Percentiles rank a stretch among this genome's conserved stretches.
These are phyloP conservation scores for Drosophila lacicola DNA, from an alignment of 2,888 invertebrate species.

Conservation along the genomic window DNA sequence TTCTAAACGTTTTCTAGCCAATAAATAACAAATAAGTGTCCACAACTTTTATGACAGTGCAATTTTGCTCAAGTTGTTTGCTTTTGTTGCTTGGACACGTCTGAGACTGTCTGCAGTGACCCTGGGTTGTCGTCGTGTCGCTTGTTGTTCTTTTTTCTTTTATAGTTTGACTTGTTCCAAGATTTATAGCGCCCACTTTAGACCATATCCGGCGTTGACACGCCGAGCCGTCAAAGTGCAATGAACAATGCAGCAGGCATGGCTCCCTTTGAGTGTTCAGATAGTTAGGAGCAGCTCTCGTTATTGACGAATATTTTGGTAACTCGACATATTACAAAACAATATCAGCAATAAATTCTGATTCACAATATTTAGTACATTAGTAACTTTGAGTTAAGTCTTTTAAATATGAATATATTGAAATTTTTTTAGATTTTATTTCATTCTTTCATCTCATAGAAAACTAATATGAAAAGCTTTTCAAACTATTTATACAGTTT, in stretches of 20 bases:
- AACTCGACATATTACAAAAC: too few species aligned
- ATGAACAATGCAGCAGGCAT: background rate
- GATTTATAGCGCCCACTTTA: conserved; percentile 62
- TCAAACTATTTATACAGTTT: too few species aligned
- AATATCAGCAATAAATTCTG: too few species aligned
- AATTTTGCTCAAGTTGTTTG: conserved; percentile 45
- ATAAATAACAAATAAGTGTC: conserved; percentile 27
- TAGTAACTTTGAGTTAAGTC: too few species aligned
- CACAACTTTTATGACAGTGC: conserved; percentile 64
- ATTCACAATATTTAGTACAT: too few species aligned
- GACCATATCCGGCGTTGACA: conserved; percentile 78
- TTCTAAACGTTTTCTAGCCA: conserved; percentile 28
- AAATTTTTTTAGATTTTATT: too few species aligned
- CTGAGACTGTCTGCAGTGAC: conserved; percentile 30
- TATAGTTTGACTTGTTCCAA: conserved; percentile 42
- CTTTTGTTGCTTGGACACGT: conserved; percentile 30
- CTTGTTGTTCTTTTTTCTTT: conserved; percentile 27
- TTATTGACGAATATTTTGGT: background rate
- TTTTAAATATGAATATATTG: too few species aligned
- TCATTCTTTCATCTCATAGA: too few species aligned
- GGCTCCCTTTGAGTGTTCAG: background rate
- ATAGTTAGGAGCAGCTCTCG: background rate
- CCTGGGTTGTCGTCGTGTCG: conserved; percentile 26
- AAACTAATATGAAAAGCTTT: too few species aligned
- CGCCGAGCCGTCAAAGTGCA: conserved; percentile 53